Percentiles rank a stretch among this genome's conserved stretches.
Evolutionary conservation across 2,888 invertebrate species (phyloP).

Genomic region (Eupithecia vulgata): DNA sequence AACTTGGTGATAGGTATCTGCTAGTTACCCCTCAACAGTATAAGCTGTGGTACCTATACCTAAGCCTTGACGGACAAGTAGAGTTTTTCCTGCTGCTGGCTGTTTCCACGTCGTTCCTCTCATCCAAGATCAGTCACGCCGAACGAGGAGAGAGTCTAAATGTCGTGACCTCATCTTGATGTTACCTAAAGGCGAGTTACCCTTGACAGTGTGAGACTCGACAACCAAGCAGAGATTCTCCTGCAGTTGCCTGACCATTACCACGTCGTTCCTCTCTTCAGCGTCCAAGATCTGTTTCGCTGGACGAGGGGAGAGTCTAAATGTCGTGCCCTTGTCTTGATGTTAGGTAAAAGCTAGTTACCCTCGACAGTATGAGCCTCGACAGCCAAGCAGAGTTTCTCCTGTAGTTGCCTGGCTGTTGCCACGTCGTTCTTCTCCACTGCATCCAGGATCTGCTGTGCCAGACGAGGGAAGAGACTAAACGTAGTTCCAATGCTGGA

Average conservation of each 20-base stretch:
- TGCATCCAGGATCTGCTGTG: constrained; percentile 82
- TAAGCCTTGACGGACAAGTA: too few species aligned
- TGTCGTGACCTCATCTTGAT: too few species aligned
- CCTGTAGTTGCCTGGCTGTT: constrained; percentile 81
- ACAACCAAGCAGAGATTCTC: constrained; percentile 78
- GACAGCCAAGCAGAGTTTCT: constrained; percentile 77
- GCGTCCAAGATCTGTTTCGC: constrained; percentile 84
- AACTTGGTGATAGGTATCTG: neutral
- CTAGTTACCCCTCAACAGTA: too few species aligned
- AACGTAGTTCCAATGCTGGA: constrained; percentile 89
- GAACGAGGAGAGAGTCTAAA: too few species aligned
- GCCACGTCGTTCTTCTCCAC: constrained; percentile 75
- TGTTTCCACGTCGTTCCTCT: too few species aligned
- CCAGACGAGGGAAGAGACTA: constrained; percentile 86
- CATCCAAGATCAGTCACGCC: too few species aligned
- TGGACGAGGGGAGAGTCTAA: constrained; percentile 86
- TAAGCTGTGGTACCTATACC: too few species aligned
- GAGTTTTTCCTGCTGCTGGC: too few species aligned
- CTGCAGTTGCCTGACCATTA: constrained; percentile 80
- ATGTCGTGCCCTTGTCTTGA: constrained; percentile 57
- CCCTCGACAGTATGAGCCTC: constrained; percentile 82
- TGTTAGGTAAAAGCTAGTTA: constrained; percentile 47
- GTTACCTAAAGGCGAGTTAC: too few species aligned
- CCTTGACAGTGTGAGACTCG: constrained; percentile 80
- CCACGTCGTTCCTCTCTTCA: constrained; percentile 74